Evolutionary conservation across 2,888 invertebrate species (phyloP).

Genomic region (Dioctria linearis): DNA sequence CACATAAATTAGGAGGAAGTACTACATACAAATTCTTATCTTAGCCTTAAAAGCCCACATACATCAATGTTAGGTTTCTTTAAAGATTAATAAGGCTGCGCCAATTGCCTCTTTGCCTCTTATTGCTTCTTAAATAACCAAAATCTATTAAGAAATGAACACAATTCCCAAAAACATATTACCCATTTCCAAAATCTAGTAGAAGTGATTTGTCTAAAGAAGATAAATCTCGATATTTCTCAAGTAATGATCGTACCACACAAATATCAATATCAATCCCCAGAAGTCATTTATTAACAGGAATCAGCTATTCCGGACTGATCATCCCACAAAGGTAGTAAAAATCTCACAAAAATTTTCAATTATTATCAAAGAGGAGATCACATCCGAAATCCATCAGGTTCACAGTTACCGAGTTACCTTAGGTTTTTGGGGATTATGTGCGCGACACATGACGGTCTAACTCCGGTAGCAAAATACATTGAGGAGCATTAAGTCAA

Average conservation of each 20-base stretch:
- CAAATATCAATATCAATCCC: slow-evolving; percentile 16
- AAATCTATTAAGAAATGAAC: too few relatives aligned
- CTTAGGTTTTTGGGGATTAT: slow-evolving; percentile 15
- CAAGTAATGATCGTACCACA: slow-evolving; percentile 15
- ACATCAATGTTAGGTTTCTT: too few relatives aligned
- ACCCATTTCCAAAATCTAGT: not conserved
- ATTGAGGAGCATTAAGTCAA: slow-evolving; percentile 26
- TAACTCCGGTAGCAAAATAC: slow-evolving; percentile 37
- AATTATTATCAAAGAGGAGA: slow-evolving; percentile 27
- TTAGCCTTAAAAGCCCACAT: too few relatives aligned
- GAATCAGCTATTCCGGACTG: slow-evolving; percentile 11
- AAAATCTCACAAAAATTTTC: slow-evolving; percentile 14
- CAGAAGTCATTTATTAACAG: slow-evolving; percentile 43
- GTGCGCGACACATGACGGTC: not conserved
- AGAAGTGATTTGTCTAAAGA: slow-evolving; percentile 25
- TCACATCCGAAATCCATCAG: slow-evolving; percentile 42
- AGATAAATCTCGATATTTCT: slow-evolving; percentile 40
- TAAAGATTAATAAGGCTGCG: too few relatives aligned
- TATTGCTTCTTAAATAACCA: too few relatives aligned
- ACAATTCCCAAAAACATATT: too few relatives aligned
- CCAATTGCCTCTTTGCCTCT: too few relatives aligned
- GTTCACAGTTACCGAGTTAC: slow-evolving; percentile 50
- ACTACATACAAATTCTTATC: too few relatives aligned
- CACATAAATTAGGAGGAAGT: too few relatives aligned
- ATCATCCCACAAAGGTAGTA: slow-evolving; percentile 31